These are phyloP conservation scores for Plutomurus gul DNA, from an alignment of 1,140 invertebrate genomes.

Conservation along the genomic window DNA sequence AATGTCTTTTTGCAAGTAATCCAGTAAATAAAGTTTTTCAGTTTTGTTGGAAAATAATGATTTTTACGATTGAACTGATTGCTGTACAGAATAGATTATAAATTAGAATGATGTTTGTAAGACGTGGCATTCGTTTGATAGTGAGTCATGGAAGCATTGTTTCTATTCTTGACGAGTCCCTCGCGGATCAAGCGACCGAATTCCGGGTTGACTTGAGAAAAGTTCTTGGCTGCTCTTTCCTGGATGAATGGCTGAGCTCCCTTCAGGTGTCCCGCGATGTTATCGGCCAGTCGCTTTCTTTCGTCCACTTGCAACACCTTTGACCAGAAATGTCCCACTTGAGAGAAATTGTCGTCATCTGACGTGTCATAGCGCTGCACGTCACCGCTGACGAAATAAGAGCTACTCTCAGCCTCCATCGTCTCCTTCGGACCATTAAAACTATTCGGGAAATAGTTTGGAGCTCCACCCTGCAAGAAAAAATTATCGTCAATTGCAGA, in stretches of 20 bases:
- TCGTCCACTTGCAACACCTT: conserved; percentile 76
- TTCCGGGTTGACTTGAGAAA: conserved; percentile 59
- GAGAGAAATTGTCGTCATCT: conserved; percentile 89
- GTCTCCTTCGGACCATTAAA: conserved; percentile 77
- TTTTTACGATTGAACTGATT: too few relatives aligned
- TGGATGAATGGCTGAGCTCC: conserved; percentile 83
- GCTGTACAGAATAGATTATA: background rate
- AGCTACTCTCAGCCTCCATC: conserved; percentile 59
- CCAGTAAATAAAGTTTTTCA: too few relatives aligned
- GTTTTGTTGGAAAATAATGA: too few relatives aligned
- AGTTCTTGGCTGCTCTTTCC: conserved; percentile 78
- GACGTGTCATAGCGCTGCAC: conserved; percentile 72
- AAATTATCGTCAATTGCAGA: background rate
- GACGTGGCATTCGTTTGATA: conserved; percentile 18
- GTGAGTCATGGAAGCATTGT: conserved; percentile 11
- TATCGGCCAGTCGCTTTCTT: conserved; percentile 72
- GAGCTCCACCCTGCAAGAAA: conserved; percentile 70
- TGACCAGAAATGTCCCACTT: conserved; percentile 79
- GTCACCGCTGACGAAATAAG: conserved; percentile 51
- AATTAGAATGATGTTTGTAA: conserved; percentile 34
- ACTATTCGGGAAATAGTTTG: conserved; percentile 96
- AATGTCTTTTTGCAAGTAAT: too few relatives aligned
- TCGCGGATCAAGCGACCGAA: conserved; percentile 52
- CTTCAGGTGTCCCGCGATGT: conserved; percentile 78
- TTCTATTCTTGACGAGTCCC: conserved; percentile 35